Evolutionary conservation across 2,797 vertebrate genomes (phyloP).

Genomic region (Neosilurus mollespiculum): DNA sequence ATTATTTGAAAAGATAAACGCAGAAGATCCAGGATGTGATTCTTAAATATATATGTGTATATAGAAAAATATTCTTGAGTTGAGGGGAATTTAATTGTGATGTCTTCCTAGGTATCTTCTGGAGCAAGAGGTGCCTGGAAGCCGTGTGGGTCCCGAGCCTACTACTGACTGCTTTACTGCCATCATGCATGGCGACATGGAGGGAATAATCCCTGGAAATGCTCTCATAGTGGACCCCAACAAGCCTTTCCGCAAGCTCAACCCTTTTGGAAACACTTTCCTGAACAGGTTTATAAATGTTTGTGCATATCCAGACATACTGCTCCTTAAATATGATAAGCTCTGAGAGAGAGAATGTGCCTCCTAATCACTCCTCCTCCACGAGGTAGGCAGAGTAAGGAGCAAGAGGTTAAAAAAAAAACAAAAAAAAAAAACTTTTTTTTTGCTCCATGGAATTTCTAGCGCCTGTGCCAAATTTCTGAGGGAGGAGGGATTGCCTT

Average conservation of each 20-base stretch:
- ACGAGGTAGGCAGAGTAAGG: slow-evolving; percentile 24
- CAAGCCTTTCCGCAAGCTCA: slow-evolving; percentile 93
- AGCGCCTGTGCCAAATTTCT: slow-evolving; percentile 71
- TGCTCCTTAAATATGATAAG: not conserved
- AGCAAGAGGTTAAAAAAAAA: slow-evolving; percentile 59
- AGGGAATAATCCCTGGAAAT: slow-evolving; percentile 86
- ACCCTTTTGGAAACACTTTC: slow-evolving; percentile 92
- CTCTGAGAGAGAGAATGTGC: slow-evolving; percentile 26
- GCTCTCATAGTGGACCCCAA: slow-evolving; percentile 91
- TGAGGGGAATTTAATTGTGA: not conserved
- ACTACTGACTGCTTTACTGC: slow-evolving; percentile 94
- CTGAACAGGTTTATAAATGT: slow-evolving; percentile 83
- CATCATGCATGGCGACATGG: slow-evolving; percentile 89
- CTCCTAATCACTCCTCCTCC: slow-evolving; percentile 19
- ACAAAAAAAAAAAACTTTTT: slow-evolving; percentile 2
- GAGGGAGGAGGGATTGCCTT: slow-evolving; percentile 69
- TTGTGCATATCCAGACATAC: not conserved
- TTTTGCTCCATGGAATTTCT: slow-evolving; percentile 71
- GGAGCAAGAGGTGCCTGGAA: slow-evolving; percentile 91
- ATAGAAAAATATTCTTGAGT: not conserved
- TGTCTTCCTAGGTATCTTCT: slow-evolving; percentile 78
- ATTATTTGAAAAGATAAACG: not conserved
- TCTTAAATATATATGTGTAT: too few relatives aligned
- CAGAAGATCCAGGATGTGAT: not conserved
- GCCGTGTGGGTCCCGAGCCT: slow-evolving; percentile 88